phyloP scores from a whole-genome alignment of 2,888 invertebrate genomes.

The Agonopterix alstromeriana region DNA sequence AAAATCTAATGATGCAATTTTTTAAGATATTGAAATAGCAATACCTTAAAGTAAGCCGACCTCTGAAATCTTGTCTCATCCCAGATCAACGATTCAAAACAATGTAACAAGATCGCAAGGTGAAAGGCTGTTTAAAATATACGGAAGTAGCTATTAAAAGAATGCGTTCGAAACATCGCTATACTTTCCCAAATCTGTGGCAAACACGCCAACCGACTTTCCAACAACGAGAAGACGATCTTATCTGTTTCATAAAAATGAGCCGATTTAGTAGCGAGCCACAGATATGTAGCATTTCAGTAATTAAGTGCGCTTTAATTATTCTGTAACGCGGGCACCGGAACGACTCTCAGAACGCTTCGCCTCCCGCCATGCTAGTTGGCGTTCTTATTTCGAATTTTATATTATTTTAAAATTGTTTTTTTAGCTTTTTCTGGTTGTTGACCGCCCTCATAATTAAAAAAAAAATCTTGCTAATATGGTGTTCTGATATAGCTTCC shows the following conservation, averaged over 20 bases:
- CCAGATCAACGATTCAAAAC: too few relatives aligned
- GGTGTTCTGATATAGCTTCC: too few relatives aligned
- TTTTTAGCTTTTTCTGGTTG: neutral
- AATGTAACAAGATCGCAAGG: constrained; percentile 14
- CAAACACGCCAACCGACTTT: constrained; percentile 36
- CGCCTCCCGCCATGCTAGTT: constrained; percentile 24
- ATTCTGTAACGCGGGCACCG: constrained; percentile 42
- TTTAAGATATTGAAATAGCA: too few relatives aligned
- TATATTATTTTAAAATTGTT: constrained; percentile 5
- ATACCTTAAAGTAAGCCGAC: too few relatives aligned
- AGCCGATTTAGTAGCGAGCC: constrained; percentile 41
- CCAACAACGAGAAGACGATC: constrained; percentile 22
- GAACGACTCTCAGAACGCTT: constrained; percentile 30
- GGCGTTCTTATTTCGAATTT: constrained; percentile 23
- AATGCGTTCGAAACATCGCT: constrained; percentile 39
- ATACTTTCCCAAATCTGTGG: constrained; percentile 51
- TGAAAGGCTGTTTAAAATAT: constrained; percentile 36
- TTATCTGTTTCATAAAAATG: constrained; percentile 35
- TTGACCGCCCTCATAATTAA: neutral
- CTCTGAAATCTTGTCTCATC: too few relatives aligned
- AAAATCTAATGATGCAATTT: too few relatives aligned
- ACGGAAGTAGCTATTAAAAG: constrained; percentile 27
- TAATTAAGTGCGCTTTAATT: constrained; percentile 55
- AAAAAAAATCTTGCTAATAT: too few relatives aligned
- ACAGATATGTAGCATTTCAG: constrained; percentile 47